These are phyloP conservation scores for Bagarius yarrelli DNA, from an alignment of 2,113 vertebrate species.

Conservation along the genomic window DNA sequence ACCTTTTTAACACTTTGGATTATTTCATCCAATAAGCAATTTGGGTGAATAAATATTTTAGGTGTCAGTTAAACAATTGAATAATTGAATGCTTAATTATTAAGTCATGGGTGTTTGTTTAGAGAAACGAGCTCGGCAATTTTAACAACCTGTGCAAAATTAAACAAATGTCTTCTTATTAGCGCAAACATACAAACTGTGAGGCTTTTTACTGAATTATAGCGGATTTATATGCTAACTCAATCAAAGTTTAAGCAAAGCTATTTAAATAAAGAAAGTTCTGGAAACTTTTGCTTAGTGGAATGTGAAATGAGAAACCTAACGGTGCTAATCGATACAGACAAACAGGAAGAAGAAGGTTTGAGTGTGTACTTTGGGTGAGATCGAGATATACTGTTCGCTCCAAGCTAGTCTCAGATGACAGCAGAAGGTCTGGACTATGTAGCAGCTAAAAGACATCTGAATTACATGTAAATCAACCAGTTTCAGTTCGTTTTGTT, in stretches of 20 bases:
- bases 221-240: neutral
- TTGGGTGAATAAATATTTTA: slow-evolving; percentile 28
- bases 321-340: neutral
- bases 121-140: neutral
- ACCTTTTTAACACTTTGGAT: neutral
- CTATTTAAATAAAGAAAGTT: neutral
- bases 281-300: neutral
- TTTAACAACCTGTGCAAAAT: neutral
- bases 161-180: slow-evolving; percentile 7
- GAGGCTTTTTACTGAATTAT: neutral
- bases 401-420: too few species aligned
- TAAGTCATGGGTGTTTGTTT: slow-evolving; percentile 20
- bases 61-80: slow-evolving; percentile 27
- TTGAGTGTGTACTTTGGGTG: too few species aligned
- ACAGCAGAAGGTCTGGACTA: too few species aligned
- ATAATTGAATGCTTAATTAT: slow-evolving; percentile 32
- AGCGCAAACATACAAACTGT: neutral
- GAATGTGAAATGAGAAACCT: neutral
- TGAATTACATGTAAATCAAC: too few species aligned
- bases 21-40: slow-evolving; percentile 15
- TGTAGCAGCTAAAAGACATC: too few species aligned
- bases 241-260: too few species aligned
- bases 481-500: too few species aligned
- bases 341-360: neutral
- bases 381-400: too few species aligned